Evolutionary conservation across 2,113 vertebrate genomes (phyloP), one percentile per base, ranked within the genome.

Genomic region (Ariopsis seemanni): DNA sequence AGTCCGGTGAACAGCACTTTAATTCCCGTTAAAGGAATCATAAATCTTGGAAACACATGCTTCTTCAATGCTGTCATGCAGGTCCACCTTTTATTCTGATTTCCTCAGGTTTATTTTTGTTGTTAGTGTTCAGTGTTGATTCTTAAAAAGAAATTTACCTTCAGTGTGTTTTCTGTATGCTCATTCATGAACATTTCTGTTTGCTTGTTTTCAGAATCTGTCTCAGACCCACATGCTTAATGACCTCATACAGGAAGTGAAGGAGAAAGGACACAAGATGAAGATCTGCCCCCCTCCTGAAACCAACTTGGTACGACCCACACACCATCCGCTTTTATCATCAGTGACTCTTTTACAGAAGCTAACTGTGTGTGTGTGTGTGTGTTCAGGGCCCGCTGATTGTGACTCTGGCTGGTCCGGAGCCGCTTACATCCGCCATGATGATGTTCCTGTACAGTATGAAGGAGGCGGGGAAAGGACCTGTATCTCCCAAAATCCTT

Each of bases 41-140:
- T 93, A 84, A 99, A 99, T 94, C 95, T 99, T 84, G 98, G 98
- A 74, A 99, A 99, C 93, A 99, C 98, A 0, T 99, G 98, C 93
- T 99, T 99, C 95, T 99, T 99, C 93, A 99, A 99, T 90, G 97
- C 98, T 62, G 97, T 99, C 27, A 97, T 99, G 96, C 98, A 99
- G 97, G 98, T 99, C 0, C 93, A 93, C 90, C 84, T 48, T 14
- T n/a, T 34, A 4, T 15, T 55, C 20, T 3, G 14, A n/a, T 48
- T 74, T 42, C 20, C 20, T 17, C 14, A 14, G 5, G 1, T 53
- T 22, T 22, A 25, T 52, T 74, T 48, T 48, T 20, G 8, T 50
- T 10, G 5, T 11, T 50, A 34, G 67, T 34, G 14, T 17, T 71
- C 5, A 15, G n/a, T 1, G 65, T 71, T 18, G 5, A 30, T 1